These are phyloP conservation scores for Percopsis omiscomaycus DNA, from an alignment of 2,797 vertebrate genomes.

Conservation along the genomic window DNA sequence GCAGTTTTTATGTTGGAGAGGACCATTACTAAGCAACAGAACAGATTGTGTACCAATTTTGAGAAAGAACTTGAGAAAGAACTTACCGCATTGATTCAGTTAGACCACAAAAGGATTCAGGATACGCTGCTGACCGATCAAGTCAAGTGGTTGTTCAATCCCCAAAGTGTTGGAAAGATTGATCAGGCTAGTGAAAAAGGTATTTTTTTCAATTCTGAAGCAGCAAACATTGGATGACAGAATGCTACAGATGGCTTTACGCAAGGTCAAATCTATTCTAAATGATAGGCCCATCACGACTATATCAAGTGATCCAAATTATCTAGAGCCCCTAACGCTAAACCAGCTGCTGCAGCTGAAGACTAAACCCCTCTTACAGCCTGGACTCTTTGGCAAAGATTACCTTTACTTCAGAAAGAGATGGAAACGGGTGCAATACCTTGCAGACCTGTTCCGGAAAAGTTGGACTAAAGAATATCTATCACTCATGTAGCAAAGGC, in stretches of 20 bases:
- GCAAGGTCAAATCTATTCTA: not conserved
- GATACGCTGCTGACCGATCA: too few relatives aligned
- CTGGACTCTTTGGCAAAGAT: conserved; percentile 2
- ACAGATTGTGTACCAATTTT: not conserved
- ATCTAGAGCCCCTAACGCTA: not conserved
- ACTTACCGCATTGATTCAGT: too few relatives aligned
- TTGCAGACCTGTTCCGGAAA: conserved; percentile 13
- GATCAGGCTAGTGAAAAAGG: too few relatives aligned
- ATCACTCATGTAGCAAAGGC: not conserved
- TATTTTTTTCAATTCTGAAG: too few relatives aligned
- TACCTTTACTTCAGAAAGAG: not conserved
- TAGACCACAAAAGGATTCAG: too few relatives aligned
- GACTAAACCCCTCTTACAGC: not conserved
- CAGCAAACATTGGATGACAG: not conserved
- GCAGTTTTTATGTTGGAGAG: too few relatives aligned
- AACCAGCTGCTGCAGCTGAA: conserved; percentile 7
- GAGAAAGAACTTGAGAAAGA: not conserved
- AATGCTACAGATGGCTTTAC: not conserved
- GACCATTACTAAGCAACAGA: too few relatives aligned
- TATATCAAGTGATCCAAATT: not conserved
- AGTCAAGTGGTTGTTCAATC: too few relatives aligned
- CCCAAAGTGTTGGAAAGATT: too few relatives aligned
- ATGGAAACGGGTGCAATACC: conserved; percentile 19
- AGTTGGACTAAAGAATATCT: conserved; percentile 12
- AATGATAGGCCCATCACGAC: not conserved